These are phyloP conservation scores for Miniopterus natalensis DNA, from an alignment of 2,113 vertebrate species.

Conservation along the genomic window DNA sequence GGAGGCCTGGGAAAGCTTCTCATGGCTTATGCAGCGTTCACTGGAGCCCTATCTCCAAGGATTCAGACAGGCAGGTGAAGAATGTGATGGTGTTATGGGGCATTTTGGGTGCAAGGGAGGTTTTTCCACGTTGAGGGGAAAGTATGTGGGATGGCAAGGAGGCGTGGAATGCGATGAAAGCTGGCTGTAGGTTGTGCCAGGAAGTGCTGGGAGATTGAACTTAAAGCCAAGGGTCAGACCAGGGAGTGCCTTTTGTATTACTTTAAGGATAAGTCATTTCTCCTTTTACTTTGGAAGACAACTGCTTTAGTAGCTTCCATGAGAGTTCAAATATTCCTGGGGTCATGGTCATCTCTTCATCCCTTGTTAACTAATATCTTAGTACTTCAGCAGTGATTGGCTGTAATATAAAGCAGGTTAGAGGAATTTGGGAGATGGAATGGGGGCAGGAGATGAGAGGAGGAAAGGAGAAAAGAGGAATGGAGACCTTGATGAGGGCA, in stretches of 20 bases:
- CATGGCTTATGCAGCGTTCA: no score
- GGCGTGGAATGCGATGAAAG: not conserved
- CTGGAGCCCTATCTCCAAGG: not conserved
- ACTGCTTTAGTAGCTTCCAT: not conserved
- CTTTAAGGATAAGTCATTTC: slow-evolving; percentile 1
- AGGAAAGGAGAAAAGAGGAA: not conserved
- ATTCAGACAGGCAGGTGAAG: not conserved
- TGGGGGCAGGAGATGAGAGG: not conserved
- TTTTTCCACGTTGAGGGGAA: not conserved
- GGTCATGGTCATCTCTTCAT: not conserved
- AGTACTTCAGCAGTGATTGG: not conserved
- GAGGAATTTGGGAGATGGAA: not conserved
- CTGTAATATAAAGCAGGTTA: not conserved
- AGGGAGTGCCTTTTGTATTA: not conserved
- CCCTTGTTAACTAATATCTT: slow-evolving; percentile 9
- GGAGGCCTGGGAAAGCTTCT: not conserved
- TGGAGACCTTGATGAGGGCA: not conserved
- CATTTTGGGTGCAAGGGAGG: not conserved
- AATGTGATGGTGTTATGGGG: not conserved
- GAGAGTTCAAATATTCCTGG: not conserved
- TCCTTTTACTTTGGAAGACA: not conserved
- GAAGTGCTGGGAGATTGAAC: not conserved
- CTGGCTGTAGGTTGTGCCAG: not conserved
- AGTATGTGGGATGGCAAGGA: not conserved
- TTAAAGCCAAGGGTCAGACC: not conserved